Conservation (phyloP, 2,113 vertebrate genomes). For the Eptatretus burgeri region DNA sequence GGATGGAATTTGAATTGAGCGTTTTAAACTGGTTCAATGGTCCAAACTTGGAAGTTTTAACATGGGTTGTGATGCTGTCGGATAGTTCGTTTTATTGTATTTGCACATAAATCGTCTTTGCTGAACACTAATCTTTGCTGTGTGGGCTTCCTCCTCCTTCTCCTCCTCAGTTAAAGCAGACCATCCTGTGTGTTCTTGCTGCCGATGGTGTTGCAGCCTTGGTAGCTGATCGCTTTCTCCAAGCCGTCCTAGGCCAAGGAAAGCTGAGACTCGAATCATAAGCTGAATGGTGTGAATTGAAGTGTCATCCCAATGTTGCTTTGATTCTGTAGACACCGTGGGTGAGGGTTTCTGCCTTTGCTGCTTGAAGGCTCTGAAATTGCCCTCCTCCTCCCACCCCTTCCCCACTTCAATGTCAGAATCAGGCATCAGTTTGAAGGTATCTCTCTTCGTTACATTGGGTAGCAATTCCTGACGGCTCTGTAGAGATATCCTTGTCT, state of each 20-base stretch:
- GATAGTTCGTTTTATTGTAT: slow-evolving; percentile 7
- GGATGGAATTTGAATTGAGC: not conserved
- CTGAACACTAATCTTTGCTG: not conserved
- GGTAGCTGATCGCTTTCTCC: slow-evolving; percentile 40
- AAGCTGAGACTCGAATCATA: too few relatives aligned
- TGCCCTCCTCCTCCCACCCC: too few relatives aligned
- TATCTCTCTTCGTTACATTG: too few relatives aligned
- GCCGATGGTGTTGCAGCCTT: slow-evolving; percentile 51
- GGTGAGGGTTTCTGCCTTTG: too few relatives aligned
- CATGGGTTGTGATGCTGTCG: not conserved
- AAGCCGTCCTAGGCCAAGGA: slow-evolving; percentile 38
- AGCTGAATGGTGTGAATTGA: too few relatives aligned
- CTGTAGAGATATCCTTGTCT: too few relatives aligned
- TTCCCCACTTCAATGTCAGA: too few relatives aligned
- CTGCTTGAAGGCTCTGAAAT: too few relatives aligned
- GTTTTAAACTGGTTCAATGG: not conserved
- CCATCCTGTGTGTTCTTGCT: slow-evolving; percentile 48
- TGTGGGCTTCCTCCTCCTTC: not conserved
- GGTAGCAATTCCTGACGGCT: too few relatives aligned
- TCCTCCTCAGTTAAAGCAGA: slow-evolving; percentile 47
- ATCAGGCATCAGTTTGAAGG: too few relatives aligned
- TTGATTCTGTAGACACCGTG: too few relatives aligned
- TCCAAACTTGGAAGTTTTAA: not conserved
- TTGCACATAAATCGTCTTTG: not conserved
- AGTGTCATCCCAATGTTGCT: too few relatives aligned